These are phyloP conservation scores for Uromys caudimaculatus DNA, from an alignment of 2,797 vertebrate species.

Conservation along the genomic window DNA sequence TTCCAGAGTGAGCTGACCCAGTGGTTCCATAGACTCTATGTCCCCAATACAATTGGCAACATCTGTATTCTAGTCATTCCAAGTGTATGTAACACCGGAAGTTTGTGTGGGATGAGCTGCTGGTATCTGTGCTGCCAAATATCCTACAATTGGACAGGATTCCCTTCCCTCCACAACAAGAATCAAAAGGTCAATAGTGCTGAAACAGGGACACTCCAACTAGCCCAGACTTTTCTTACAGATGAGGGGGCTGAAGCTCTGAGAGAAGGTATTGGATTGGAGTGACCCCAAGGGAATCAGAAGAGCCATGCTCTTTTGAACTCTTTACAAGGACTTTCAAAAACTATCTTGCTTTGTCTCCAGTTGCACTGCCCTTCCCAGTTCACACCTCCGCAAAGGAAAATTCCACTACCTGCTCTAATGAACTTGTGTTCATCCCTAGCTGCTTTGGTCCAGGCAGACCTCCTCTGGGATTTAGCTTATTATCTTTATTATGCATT, in stretches of 20 bases:
- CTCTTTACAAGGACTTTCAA: background rate
- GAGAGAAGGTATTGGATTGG: accelerated
- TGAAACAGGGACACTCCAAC: background rate
- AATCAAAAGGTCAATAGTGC: background rate
- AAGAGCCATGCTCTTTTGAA: background rate
- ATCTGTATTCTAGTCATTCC: background rate
- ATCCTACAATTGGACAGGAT: too few species aligned
- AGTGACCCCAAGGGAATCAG: background rate
- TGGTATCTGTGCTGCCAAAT: background rate
- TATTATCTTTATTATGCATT: constrained; percentile 71
- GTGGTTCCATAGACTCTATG: background rate
- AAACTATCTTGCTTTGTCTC: background rate
- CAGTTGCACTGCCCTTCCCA: background rate
- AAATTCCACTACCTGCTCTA: constrained; percentile 45
- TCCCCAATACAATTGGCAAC: background rate
- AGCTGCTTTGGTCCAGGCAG: constrained; percentile 31
- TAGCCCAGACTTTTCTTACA: background rate
- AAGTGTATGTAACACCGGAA: background rate
- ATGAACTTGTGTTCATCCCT: constrained; percentile 13
- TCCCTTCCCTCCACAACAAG: background rate
- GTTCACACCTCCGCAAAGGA: background rate
- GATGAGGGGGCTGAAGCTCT: background rate
- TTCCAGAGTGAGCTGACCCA: background rate
- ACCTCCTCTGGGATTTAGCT: constrained; percentile 55
- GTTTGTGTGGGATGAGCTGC: background rate